Evolutionary conservation across 2,888 invertebrate genomes (phyloP), one percentile per base, ranked within the genome.

Genomic region (Drosophila austrosaltans): DNA sequence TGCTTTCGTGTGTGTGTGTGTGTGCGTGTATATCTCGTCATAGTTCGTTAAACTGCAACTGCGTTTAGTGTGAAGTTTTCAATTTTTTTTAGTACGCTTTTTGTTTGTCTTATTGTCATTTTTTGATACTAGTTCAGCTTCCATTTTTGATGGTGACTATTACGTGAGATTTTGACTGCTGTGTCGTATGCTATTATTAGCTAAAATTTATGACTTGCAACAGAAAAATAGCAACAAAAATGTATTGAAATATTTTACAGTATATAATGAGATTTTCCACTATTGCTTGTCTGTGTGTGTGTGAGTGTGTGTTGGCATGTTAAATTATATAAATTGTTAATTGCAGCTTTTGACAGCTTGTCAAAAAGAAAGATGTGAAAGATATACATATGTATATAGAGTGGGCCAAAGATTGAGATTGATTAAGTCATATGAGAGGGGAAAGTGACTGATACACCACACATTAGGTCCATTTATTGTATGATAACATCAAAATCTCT

Each of bases 121-220:
- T 48, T 48, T 48, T 48, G 16, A 48, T 25, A 25, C 3, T 48
- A 48, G 48, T 54, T 53, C 69, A 63, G 36, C 61, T 76, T 71
- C 71, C 80, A 75, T 69, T 77, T 74, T 48, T 48, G 12, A 25
- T 48, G 10, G 25, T 16, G 16, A 66, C 67, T 72, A 69, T 85
- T 83, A 85, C 81, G 85, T 85, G 81, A 82, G 66, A 68, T 54
- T 67, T 72, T 58, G 70, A 71, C 77, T 82, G 81, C 69, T 71
- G 76, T 71, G 76, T 69, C 56, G 20, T 20, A 22, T 39, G 71
- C 69, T 77, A 76, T 83, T 82, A 77, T 67, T 71, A 60, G 57
- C 69, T 8, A 36, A 77, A 77, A 81, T 77, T 75, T 77, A 79
- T 77, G 81, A 71, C 78, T 65, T 67, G 28, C 25, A 64, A 66